A percentile compares a stretch with the other conserved stretches of the same genome.
Evolutionary conservation across 2,797 vertebrate genomes (phyloP).

Genomic region (Cuculus canorus): DNA sequence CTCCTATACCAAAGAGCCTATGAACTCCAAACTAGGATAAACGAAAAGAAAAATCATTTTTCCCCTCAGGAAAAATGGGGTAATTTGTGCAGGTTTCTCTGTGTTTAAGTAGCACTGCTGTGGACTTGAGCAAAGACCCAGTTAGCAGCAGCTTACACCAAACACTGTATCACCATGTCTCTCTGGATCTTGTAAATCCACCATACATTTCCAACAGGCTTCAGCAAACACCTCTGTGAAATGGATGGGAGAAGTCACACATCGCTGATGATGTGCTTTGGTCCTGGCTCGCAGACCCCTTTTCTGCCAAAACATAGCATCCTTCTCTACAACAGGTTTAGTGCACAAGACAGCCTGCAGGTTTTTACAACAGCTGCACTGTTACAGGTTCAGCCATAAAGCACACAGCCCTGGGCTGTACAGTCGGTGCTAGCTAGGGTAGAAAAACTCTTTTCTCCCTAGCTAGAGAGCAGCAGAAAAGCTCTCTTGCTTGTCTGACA

Average conservation of each 20-base stretch:
- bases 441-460: not conserved
- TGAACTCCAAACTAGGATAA: not conserved
- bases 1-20: not conserved
- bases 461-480: not conserved
- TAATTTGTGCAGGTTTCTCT: not conserved
- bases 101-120: not conserved
- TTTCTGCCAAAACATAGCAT: slow-evolving; percentile 38
- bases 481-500: not conserved
- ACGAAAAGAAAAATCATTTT: not conserved
- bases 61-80: not conserved
- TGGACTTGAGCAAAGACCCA: slow-evolving; percentile 1
- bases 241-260: not conserved
- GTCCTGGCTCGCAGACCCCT: not conserved
- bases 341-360: slow-evolving; percentile 36
- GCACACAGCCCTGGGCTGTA: slow-evolving; percentile 17
- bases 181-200: slow-evolving; percentile 1
- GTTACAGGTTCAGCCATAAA: slow-evolving; percentile 18
- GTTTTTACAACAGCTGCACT: slow-evolving; percentile 14
- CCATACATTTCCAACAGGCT: not conserved
- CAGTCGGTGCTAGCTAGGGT: not conserved
- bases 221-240: slow-evolving; percentile 44
- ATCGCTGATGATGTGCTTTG: not conserved
- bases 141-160: not conserved
- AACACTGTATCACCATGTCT: not conserved
- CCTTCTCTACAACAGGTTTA: not conserved